phyloP scores from a whole-genome alignment of 2,888 invertebrate species.

The Acanthosoma haemorrhoidale region DNA sequence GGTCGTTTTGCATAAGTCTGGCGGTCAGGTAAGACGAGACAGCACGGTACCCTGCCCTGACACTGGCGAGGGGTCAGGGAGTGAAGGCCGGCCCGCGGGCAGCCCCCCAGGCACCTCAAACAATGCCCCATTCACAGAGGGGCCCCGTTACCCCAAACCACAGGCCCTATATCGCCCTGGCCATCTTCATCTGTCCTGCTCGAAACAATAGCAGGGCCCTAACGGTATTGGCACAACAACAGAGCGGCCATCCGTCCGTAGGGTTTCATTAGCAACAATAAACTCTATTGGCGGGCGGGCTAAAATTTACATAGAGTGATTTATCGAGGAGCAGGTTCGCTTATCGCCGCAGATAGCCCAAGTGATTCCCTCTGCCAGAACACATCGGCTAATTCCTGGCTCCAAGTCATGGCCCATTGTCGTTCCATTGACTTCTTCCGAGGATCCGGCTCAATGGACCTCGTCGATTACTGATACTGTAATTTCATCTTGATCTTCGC shows the following conservation, averaged over 20 bases:
- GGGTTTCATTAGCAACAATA: constrained; percentile 8
- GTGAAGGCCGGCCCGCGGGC: not conserved
- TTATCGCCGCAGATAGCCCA: not conserved
- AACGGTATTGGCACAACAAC: too few species aligned
- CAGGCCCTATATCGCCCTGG: not conserved
- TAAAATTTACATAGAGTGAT: constrained; percentile 5
- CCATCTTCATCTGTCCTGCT: too few species aligned
- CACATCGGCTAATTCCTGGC: too few species aligned
- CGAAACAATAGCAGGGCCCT: not conserved
- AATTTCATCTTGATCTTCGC: too few species aligned
- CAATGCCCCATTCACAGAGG: constrained; percentile 4
- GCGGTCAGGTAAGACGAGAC: too few species aligned
- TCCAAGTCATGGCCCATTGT: not conserved
- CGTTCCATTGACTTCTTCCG: too few species aligned
- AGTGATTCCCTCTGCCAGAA: too few species aligned
- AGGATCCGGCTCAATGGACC: too few species aligned
- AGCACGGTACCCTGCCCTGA: too few species aligned
- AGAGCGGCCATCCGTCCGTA: not conserved
- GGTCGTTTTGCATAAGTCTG: too few species aligned
- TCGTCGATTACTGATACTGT: too few species aligned
- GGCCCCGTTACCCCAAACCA: constrained; percentile 14
- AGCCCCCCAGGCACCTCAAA: not conserved
- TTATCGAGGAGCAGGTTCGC: not conserved
- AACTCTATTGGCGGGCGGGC: not conserved
- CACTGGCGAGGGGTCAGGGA: not conserved